Conservation (phyloP, 2,113 vertebrate species). For the Shinisaurus crocodilurus region DNA sequence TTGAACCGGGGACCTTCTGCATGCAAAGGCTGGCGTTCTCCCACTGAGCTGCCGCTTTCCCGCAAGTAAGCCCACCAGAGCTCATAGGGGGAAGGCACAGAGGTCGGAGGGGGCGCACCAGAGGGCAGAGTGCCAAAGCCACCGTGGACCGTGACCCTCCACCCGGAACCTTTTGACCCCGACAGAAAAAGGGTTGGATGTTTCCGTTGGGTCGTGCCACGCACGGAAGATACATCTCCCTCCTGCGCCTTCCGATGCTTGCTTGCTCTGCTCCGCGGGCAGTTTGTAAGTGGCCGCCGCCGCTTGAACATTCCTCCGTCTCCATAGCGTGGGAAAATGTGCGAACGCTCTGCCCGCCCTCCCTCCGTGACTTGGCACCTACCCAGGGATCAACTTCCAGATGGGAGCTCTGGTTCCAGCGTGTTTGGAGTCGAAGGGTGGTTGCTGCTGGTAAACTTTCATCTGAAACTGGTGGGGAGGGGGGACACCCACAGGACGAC, state of each 20-base stretch:
- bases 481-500: too few relatives aligned
- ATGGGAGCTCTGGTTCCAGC: slow-evolving; percentile 45
- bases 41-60: too few relatives aligned
- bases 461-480: neutral
- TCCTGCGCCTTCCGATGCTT: neutral
- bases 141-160: neutral
- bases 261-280: slow-evolving; percentile 27
- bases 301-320: slow-evolving; percentile 30
- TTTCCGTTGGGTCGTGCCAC: neutral
- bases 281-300: neutral
- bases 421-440: slow-evolving; percentile 19
- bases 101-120: neutral
- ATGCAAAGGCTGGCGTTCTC: too few relatives aligned
- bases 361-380: neutral
- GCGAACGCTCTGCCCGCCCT: slow-evolving; percentile 22
- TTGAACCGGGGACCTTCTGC: too few relatives aligned
- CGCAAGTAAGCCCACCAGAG: too few relatives aligned
- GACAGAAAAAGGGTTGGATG: neutral
- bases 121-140: neutral
- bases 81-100: too few relatives aligned
- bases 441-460: neutral
- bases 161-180: neutral
- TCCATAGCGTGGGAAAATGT: slow-evolving; percentile 64
- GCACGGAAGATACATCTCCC: neutral
- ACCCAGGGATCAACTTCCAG: slow-evolving; percentile 29